Evolutionary conservation across 2,888 invertebrate species (phyloP).

Genomic region (Diaperis boleti): DNA sequence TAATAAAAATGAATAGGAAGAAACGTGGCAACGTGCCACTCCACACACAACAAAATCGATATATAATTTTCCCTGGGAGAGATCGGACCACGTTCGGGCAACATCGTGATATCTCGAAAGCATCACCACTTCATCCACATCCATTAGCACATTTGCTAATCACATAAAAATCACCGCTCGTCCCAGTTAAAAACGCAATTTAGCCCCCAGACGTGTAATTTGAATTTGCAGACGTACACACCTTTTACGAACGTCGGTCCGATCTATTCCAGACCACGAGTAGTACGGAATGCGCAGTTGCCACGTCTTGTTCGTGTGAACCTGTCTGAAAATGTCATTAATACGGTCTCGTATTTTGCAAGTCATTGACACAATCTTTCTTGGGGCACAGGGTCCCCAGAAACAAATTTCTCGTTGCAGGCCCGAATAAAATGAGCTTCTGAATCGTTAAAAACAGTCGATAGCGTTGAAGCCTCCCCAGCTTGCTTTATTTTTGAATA

Average conservation of each 20-base stretch:
- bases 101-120: too few relatives aligned
- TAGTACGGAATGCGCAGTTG: slow-evolving; percentile 18
- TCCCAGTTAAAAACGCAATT: too few relatives aligned
- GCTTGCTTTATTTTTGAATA: slow-evolving; percentile 4
- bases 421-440: not conserved
- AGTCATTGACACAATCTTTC: slow-evolving; percentile 40
- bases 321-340: slow-evolving; percentile 35
- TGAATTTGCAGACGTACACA: too few relatives aligned
- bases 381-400: slow-evolving; percentile 1
- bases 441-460: not conserved
- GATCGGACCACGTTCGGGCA: slow-evolving; percentile 1
- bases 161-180: too few relatives aligned
- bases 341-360: slow-evolving; percentile 40
- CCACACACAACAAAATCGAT: slow-evolving; percentile 32
- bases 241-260: not conserved
- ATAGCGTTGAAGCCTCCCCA: slow-evolving; percentile 7
- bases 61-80: not conserved
- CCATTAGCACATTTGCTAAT: too few relatives aligned
- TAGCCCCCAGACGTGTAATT: too few relatives aligned
- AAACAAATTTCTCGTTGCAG: too few relatives aligned
- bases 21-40: slow-evolving; percentile 29
- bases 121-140: too few relatives aligned
- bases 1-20: slow-evolving; percentile 4
- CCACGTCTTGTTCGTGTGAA: slow-evolving; percentile 13
- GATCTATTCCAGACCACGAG: not conserved